Evolutionary conservation across 2,113 vertebrate genomes (phyloP).

Genomic region (Trogon surrucura): DNA sequence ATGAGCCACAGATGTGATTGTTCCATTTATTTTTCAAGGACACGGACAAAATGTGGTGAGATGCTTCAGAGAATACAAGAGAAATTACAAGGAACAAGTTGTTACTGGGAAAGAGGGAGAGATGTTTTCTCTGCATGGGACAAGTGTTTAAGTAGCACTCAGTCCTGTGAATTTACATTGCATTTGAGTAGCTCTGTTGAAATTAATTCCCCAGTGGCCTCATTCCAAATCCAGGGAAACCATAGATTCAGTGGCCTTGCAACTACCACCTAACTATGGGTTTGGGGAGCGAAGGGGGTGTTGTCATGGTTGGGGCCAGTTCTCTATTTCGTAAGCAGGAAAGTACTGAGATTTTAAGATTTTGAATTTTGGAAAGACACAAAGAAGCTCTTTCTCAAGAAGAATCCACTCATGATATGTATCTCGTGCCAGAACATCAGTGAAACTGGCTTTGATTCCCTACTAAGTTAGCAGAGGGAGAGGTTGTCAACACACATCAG

Average conservation of each 20-base stretch:
- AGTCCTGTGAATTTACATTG: not conserved
- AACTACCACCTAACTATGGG: not conserved
- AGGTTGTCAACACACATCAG: not conserved
- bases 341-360: not conserved
- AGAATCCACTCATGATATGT: not conserved
- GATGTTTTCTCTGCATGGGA: not conserved
- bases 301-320: not conserved
- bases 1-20: not conserved
- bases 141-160: fast-evolving
- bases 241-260: not conserved
- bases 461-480: not conserved
- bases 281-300: fast-evolving
- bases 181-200: not conserved
- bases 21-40: not conserved
- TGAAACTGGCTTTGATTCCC: not conserved
- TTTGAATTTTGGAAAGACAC: not conserved
- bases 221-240: not conserved
- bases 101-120: not conserved
- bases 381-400: not conserved
- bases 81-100: not conserved
- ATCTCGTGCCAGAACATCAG: not conserved
- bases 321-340: not conserved
- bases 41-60: not conserved
- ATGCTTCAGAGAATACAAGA: not conserved
- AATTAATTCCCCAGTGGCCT: not conserved